Conservation (phyloP, 2,888 invertebrate genomes). For the Limnephilus auricula region DNA sequence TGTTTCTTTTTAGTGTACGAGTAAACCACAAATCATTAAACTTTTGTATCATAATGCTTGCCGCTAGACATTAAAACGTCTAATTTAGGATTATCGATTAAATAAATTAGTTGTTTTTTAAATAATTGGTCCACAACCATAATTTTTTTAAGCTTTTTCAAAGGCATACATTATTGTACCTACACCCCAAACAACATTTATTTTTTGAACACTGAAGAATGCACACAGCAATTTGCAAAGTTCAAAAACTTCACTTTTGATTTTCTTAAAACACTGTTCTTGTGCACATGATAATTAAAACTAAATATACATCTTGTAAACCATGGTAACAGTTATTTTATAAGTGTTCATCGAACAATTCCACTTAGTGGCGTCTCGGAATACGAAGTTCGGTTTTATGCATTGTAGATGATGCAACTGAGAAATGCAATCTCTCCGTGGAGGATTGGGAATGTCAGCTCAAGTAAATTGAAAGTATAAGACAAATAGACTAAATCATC, state of each 20-base stretch:
- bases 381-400: background rate
- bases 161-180: no score
- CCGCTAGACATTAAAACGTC: no score
- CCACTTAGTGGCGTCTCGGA: background rate
- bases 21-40: no score
- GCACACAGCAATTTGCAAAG: background rate
- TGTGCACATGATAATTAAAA: background rate
- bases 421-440: background rate
- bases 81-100: no score
- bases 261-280: background rate
- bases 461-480: slow-evolving; percentile 11
- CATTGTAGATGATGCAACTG: background rate
- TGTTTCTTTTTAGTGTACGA: no score
- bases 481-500: slow-evolving; percentile 11
- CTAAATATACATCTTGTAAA: background rate
- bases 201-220: no score
- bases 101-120: no score
- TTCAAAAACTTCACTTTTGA: background rate
- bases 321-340: background rate
- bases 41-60: no score
- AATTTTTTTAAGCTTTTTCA: no score
- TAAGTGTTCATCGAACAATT: background rate
- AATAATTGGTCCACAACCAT: no score
- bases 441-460: background rate
- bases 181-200: no score